Evolutionary conservation across 2,888 invertebrate species (phyloP).

Genomic region (Noctua janthe): DNA sequence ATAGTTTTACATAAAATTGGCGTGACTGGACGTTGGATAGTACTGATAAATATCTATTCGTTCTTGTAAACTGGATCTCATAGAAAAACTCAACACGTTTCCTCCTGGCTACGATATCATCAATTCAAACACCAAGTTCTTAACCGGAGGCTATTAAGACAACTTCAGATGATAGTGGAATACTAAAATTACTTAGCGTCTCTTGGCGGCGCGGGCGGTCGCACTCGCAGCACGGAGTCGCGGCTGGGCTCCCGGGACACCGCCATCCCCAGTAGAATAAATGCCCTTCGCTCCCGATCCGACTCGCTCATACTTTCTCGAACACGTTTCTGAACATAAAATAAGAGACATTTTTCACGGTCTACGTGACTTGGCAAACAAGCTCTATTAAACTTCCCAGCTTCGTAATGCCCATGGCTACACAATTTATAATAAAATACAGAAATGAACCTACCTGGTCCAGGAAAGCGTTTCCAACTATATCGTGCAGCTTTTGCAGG

Average conservation of each 20-base stretch:
- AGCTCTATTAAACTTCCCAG: constrained; percentile 58
- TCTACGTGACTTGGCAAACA: constrained; percentile 70
- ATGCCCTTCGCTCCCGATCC: constrained; percentile 85
- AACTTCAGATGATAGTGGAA: constrained; percentile 19
- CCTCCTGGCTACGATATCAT: neutral
- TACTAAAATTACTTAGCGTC: constrained; percentile 79
- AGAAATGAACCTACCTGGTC: constrained; percentile 79
- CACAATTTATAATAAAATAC: constrained; percentile 61
- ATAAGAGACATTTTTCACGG: constrained; percentile 65
- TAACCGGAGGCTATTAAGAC: constrained; percentile 12
- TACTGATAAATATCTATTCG: neutral
- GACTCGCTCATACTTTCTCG: constrained; percentile 81
- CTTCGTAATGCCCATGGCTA: constrained; percentile 50
- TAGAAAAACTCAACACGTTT: neutral
- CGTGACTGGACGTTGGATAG: neutral
- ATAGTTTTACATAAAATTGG: neutral
- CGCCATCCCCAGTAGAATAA: constrained; percentile 83
- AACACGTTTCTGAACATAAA: constrained; percentile 82
- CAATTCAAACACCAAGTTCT: neutral
- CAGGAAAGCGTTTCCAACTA: constrained; percentile 82
- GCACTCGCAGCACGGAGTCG: constrained; percentile 83
- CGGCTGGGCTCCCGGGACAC: constrained; percentile 85
- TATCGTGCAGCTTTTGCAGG: constrained; percentile 80
- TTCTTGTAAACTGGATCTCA: neutral
- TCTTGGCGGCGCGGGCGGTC: constrained; percentile 82